Evolutionary conservation across 2,888 invertebrate genomes (phyloP), one percentile per base, ranked within the genome.

Genomic region (Pristionchus arcanus): DNA sequence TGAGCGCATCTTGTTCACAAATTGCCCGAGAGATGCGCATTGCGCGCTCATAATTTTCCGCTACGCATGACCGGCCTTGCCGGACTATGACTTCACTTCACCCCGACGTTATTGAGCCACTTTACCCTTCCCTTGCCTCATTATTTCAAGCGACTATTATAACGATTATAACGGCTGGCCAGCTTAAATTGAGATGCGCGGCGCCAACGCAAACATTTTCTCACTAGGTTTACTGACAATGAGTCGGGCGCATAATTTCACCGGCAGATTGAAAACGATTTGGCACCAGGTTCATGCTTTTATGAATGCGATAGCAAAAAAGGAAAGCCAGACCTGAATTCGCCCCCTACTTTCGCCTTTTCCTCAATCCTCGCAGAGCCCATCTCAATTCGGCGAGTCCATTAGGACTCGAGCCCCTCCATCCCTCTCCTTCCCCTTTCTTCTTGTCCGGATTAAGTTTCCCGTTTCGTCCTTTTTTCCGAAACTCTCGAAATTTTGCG

Each of bases 401-500:
- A n/a, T n/a, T n/a, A n/a, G n/a, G n/a, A n/a, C n/a, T n/a, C n/a
- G n/a, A n/a, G n/a, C n/a, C n/a, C n/a, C n/a, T n/a, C 81, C 81
- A 53, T 49, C n/a, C 37, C 37, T 77, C 19, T 25, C 15, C 77
- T 42, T 49, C 21, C 81, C 49, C 53, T 37, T 37, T 37, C 34
- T 71, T n/a, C 31, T 31, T 68, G 68, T 13, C 42, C 49, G 28
- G 81, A 81, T 81, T 81, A 81, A 81, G 81, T 81, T 81, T 81
- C 81, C 42, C 37, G 59, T 13, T 1, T 19, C 21, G n/a, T 63
- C 63, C 81, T 21, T 21, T 21, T n/a, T 81, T 53, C 15, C 81
- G 81, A 81, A 49, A 49, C 28, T 49, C 68, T n/a, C 31, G 74
- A 15, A 81, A 49, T 5, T 42, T 81, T 81, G 1, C 49, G 34